Evolutionary conservation across 2,888 invertebrate genomes (phyloP).

Genomic region (Osmoderma eremita): DNA sequence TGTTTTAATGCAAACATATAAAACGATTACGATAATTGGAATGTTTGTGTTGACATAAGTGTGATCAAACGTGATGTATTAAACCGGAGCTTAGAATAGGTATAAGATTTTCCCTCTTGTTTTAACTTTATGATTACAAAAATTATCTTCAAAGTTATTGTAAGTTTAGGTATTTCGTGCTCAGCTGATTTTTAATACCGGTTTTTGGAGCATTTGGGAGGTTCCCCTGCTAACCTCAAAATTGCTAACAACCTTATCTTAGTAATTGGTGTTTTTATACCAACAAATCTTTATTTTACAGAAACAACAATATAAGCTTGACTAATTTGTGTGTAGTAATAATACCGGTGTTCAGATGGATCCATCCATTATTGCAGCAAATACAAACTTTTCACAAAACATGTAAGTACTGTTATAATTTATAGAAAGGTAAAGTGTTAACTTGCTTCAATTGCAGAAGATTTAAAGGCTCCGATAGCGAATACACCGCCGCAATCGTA

Average conservation of each 20-base stretch:
- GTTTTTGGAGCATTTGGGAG: too few species aligned
- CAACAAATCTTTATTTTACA: not conserved
- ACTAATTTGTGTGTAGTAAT: not conserved
- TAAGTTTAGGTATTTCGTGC: not conserved
- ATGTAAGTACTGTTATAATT: slow-evolving; percentile 52
- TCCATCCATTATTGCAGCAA: slow-evolving; percentile 50
- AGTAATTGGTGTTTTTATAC: too few species aligned
- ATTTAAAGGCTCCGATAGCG: slow-evolving; percentile 58
- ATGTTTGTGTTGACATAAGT: slow-evolving; percentile 26
- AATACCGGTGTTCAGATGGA: slow-evolving; percentile 47
- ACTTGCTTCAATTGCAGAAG: slow-evolving; percentile 52
- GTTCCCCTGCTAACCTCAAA: slow-evolving; percentile 9
- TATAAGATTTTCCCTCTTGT: slow-evolving; percentile 8
- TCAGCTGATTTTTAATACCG: not conserved
- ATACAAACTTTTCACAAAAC: slow-evolving; percentile 54
- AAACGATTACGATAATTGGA: not conserved
- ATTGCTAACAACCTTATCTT: too few species aligned
- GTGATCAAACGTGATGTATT: slow-evolving; percentile 26
- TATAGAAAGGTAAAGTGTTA: too few species aligned
- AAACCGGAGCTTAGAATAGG: slow-evolving; percentile 28
- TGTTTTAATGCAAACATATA: too few species aligned
- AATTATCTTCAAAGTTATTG: not conserved
- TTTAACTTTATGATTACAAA: slow-evolving; percentile 27
- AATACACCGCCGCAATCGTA: slow-evolving; percentile 58
- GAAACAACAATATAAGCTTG: not conserved